A percentile compares a stretch with the other conserved stretches of the same genome.
Evolutionary conservation across 2,888 invertebrate genomes (phyloP).

Genomic region (Dinocampus coccinellae): DNA sequence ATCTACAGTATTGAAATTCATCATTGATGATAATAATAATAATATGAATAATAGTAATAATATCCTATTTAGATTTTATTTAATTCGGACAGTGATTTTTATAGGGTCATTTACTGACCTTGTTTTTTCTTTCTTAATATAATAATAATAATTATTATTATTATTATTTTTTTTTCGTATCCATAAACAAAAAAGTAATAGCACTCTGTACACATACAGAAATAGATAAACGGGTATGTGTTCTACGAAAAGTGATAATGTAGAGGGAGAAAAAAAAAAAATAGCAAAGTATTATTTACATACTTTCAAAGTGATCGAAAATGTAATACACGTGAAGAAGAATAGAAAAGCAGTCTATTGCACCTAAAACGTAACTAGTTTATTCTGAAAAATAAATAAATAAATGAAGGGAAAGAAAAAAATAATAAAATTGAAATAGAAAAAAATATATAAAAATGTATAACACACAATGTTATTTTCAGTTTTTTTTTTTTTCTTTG

Average conservation of each 20-base stretch:
- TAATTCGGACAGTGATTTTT: not conserved
- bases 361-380: not conserved
- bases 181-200: not conserved
- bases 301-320: not conserved
- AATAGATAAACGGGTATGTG: not conserved
- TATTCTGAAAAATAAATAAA: no score
- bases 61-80: not conserved
- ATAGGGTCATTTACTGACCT: not conserved
- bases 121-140: no score
- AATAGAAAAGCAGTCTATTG: not conserved
- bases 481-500: slow-evolving; percentile 36
- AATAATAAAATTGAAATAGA: no score
- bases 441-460: no score
- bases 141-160: no score
- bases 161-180: not conserved
- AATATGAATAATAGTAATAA: no score
- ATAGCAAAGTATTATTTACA: not conserved
- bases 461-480: not conserved
- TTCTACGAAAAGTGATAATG: not conserved
- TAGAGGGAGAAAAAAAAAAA: no score
- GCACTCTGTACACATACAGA: not conserved
- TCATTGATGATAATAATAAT: no score
- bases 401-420: not conserved
- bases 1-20: not conserved
- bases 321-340: not conserved